Percentiles rank a stretch among this genome's conserved stretches.
phyloP scores from a whole-genome alignment of 2,888 invertebrate genomes.

The Coleophora deauratella region DNA sequence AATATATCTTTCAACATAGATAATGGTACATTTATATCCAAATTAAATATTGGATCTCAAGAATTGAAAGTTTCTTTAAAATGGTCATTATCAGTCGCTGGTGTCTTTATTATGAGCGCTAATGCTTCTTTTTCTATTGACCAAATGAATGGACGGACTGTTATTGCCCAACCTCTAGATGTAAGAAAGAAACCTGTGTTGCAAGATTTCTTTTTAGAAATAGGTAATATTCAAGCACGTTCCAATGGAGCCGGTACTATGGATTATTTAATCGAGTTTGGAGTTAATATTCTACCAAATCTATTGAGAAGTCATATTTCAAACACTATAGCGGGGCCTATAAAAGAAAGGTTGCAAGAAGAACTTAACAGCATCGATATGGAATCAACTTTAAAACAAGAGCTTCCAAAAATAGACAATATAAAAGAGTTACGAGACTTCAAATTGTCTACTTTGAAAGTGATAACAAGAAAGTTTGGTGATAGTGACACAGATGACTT shows the following conservation, averaged over 20 bases:
- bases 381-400: slow-evolving; percentile 77
- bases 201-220: slow-evolving; percentile 79
- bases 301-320: slow-evolving; percentile 84
- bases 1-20: slow-evolving; percentile 77
- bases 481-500: slow-evolving; percentile 22
- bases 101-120: slow-evolving; percentile 74
- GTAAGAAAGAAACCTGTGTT: slow-evolving; percentile 77
- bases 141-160: slow-evolving; percentile 76
- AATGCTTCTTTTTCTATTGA: slow-evolving; percentile 82
- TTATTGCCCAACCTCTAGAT: slow-evolving; percentile 80
- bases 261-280: slow-evolving; percentile 83
- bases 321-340: slow-evolving; percentile 81
- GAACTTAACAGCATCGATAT: slow-evolving; percentile 79
- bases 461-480: slow-evolving; percentile 15
- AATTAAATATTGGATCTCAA: slow-evolving; percentile 81
- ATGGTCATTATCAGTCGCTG: slow-evolving; percentile 77
- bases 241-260: slow-evolving; percentile 84
- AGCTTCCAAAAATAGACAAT: slow-evolving; percentile 74
- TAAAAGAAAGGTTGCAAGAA: slow-evolving; percentile 78
- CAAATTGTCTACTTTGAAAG: slow-evolving; percentile 21
- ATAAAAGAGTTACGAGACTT: slow-evolving; percentile 40
- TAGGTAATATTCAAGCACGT: slow-evolving; percentile 83
- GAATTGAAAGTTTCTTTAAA: slow-evolving; percentile 78
- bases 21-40: slow-evolving; percentile 75
- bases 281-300: slow-evolving; percentile 84